phyloP scores from a whole-genome alignment of 2,113 vertebrate species.

The Apteryx mantelli region DNA sequence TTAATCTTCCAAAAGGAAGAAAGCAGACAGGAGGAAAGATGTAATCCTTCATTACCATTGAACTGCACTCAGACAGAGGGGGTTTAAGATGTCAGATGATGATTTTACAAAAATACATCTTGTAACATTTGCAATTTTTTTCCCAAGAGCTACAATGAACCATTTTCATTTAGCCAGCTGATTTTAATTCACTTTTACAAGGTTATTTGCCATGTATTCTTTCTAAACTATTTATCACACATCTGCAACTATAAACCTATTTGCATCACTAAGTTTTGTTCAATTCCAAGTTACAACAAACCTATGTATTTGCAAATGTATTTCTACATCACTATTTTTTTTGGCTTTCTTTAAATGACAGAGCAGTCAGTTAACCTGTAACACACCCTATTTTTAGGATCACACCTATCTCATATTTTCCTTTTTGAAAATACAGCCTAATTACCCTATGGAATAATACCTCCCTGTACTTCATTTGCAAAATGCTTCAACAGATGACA shows the following conservation, averaged over 20 bases:
- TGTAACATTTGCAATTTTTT: not conserved
- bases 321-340: not conserved
- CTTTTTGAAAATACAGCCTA: constrained; percentile 20
- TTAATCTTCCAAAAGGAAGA: not conserved
- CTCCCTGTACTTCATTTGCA: not conserved
- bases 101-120: not conserved
- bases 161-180: not conserved
- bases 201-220: not conserved
- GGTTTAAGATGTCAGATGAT: not conserved
- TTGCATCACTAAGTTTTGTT: not conserved
- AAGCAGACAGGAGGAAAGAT: not conserved
- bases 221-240: not conserved
- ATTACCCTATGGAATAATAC: constrained; percentile 11
- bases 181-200: not conserved
- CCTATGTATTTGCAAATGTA: not conserved
- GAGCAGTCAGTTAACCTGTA: constrained; percentile 11
- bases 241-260: not conserved
- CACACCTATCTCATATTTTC: constrained; percentile 56
- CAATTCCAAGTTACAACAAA: not conserved
- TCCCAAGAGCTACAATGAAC: not conserved
- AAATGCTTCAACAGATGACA: not conserved
- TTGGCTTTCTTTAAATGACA: constrained; percentile 49
- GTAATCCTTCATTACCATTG: not conserved
- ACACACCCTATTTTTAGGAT: constrained; percentile 22
- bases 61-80: not conserved